Evolutionary conservation across 1,140 invertebrate species (phyloP), one percentile per base, ranked within the genome.

Genomic region (Marisa cornuarietis): DNA sequence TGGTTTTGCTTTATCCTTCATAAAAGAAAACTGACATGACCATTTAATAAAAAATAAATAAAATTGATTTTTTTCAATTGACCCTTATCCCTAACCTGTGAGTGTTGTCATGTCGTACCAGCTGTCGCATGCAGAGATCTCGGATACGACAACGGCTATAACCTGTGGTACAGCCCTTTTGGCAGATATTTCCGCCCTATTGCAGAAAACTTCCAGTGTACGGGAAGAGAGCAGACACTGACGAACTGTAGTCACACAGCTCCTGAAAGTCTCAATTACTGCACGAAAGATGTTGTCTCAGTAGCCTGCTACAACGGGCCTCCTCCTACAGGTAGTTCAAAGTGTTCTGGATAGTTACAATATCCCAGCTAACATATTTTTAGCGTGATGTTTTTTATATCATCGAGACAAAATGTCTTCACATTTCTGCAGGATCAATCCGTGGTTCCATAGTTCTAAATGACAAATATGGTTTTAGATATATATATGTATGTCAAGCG

Each of bases 111-210:
- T 20, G n/a, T 20, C 62, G 18, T 16, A 2, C 24, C 77, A 87
- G 87, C 77, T 61, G 87, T 88, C 2, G 83, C 84, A 10, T 90
- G 89, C 78, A 68, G 82, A 78, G 77, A 81, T 49, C 80, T 89
- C 0, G 87, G 87, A 9, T 85, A 79, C 78, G 79, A 84, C 24
- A 68, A 82, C 65, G 86, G 87, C 10, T 68, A 81, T 11, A 51
- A 77, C 13, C 63, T 87, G 14, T 88, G 86, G 79, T 87, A 86
- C 77, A 77, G 76, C 16, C 80, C 83, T 1, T 86, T 80, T 76
- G 86, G 87, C 6, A 83, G 80, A 62, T 84, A 81, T 73, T 84
- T 81, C 66, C 22, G 77, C 7, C 58, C 65, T 13, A 52, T 78
- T 13, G 77, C 83, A 42, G 71, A 79, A 22, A 68, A 79, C 14